A percentile compares a stretch with the other conserved stretches of the same genome.
Evolutionary conservation across 2,113 vertebrate genomes (phyloP).

Genomic region (Perca fluviatilis): DNA sequence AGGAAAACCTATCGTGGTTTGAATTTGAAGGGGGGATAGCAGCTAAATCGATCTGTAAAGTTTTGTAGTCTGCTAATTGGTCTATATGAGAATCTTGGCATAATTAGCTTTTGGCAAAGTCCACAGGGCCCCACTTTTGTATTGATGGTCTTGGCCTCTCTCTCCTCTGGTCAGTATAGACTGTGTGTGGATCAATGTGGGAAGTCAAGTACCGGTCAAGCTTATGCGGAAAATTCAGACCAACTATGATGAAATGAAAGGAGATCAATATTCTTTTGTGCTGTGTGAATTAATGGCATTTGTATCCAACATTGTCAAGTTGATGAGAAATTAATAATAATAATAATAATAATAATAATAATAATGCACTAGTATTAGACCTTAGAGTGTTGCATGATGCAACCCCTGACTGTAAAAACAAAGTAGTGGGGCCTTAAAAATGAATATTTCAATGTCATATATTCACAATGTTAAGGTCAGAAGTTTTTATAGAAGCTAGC

Average conservation of each 20-base stretch:
- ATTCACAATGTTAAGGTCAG: not conserved
- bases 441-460: not conserved
- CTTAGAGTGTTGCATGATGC: slow-evolving; percentile 19
- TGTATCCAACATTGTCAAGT: not conserved
- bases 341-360: slow-evolving; percentile 15
- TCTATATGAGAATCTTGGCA: slow-evolving; percentile 36
- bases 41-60: slow-evolving; percentile 17
- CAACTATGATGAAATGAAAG: slow-evolving; percentile 43
- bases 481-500: slow-evolving; percentile 81
- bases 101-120: slow-evolving; percentile 49
- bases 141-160: slow-evolving; percentile 35
- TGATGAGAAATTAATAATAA: slow-evolving; percentile 20
- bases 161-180: slow-evolving; percentile 41
- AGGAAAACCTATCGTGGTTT: slow-evolving; percentile 4
- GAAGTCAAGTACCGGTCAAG: slow-evolving; percentile 64
- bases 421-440: not conserved
- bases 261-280: slow-evolving; percentile 54
- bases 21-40: not conserved
- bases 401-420: not conserved
- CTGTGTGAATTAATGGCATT: slow-evolving; percentile 25
- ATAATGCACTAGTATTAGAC: not conserved
- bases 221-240: slow-evolving; percentile 41
- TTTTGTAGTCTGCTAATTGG: slow-evolving; percentile 39
- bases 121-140: slow-evolving; percentile 46
- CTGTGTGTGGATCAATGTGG: slow-evolving; percentile 58